Percentiles rank a stretch among this genome's conserved stretches.
Conservation (phyloP, 2,113 vertebrate species). For the Arizona elegans region DNA sequence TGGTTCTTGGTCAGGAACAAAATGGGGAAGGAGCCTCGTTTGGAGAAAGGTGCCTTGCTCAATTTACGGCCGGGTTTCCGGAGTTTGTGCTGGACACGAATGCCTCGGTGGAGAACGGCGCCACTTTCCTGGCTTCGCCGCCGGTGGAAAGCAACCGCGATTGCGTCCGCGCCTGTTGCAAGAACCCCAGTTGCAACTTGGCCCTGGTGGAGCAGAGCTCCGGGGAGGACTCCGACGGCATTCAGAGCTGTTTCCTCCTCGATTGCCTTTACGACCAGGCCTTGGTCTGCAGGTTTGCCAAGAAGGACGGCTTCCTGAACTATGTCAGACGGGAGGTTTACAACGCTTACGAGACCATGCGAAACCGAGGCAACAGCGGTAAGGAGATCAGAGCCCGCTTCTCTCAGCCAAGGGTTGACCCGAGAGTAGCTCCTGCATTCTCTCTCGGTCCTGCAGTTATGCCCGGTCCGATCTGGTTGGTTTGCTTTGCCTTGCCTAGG, state of each 20-base stretch:
- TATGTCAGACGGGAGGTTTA: conserved; percentile 77
- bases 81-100: conserved; percentile 84
- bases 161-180: conserved; percentile 85
- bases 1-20: not conserved
- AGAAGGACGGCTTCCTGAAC: conserved; percentile 79
- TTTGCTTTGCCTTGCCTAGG: not conserved
- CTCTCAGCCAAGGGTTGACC: not conserved
- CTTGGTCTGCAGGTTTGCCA: conserved; percentile 85
- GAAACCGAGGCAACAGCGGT: conserved; percentile 58
- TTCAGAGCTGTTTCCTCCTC: conserved; percentile 83
- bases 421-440: not conserved
- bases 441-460: not conserved
- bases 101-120: conserved; percentile 84
- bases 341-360: conserved; percentile 63
- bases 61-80: conserved; percentile 71
- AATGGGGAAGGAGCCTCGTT: conserved; percentile 22
- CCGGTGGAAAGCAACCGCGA: conserved; percentile 62
- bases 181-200: conserved; percentile 77
- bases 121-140: conserved; percentile 81
- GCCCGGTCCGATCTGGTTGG: not conserved
- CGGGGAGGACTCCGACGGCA: conserved; percentile 47
- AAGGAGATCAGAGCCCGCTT: conserved; percentile 25
- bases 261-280: conserved; percentile 86
- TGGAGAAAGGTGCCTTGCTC: conserved; percentile 65
- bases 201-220: conserved; percentile 78